phyloP scores from a whole-genome alignment of 2,888 invertebrate species.

The Coelinius sp. region DNA sequence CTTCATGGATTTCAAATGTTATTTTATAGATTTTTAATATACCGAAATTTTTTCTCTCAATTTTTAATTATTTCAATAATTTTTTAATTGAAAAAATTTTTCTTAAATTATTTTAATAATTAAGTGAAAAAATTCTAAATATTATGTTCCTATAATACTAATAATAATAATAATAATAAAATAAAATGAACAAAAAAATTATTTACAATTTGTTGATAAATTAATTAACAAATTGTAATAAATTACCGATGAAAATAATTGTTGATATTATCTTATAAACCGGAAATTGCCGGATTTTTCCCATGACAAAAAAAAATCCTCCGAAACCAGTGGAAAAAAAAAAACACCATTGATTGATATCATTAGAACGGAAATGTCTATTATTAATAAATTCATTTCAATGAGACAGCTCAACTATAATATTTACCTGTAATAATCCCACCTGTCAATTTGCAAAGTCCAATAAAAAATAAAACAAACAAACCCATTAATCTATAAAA shows the following conservation, averaged over 20 bases:
- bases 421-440: not conserved
- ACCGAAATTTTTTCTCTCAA: not conserved
- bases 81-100: no score
- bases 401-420: slow-evolving; percentile 34
- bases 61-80: not conserved
- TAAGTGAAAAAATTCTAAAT: no score
- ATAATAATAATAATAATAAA: no score
- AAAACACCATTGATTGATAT: slow-evolving; percentile 2
- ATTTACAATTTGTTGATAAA: no score
- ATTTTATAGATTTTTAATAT: not conserved
- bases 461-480: not conserved
- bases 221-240: no score
- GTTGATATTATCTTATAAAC: no score
- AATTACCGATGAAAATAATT: no score
- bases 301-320: not conserved
- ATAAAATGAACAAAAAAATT: no score
- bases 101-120: no score
- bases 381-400: slow-evolving; percentile 50
- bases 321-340: no score
- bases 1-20: not conserved
- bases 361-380: slow-evolving; percentile 45
- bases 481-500: not conserved
- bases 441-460: not conserved
- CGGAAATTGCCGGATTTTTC: not conserved
- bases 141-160: no score